phyloP scores from a whole-genome alignment of 2,797 vertebrate species.

The Poliocrania exsul region DNA sequence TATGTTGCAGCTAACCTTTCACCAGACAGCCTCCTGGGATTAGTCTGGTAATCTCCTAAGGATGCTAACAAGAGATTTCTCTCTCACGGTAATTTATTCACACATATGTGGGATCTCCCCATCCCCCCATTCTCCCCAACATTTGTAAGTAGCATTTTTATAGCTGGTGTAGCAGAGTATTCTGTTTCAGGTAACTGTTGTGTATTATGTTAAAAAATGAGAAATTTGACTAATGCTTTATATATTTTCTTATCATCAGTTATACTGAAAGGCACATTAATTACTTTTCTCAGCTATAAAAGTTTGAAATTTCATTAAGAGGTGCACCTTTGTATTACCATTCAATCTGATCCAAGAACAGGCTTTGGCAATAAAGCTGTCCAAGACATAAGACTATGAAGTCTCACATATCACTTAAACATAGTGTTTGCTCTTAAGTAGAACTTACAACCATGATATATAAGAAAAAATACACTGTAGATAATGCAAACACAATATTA shows the following conservation, averaged over 20 bases:
- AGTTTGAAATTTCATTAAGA: not conserved
- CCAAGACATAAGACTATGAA: not conserved
- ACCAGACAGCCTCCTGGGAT: constrained; percentile 18
- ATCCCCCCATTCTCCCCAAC: too few relatives aligned
- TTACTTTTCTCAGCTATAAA: not conserved
- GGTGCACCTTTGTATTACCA: not conserved
- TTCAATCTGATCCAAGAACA: not conserved
- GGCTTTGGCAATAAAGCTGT: not conserved
- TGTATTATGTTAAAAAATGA: not conserved
- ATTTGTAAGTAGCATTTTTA: not conserved
- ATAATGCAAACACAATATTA: not conserved
- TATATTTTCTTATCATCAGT: not conserved
- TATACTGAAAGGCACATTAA: not conserved
- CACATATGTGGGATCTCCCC: not conserved
- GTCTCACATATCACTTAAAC: not conserved
- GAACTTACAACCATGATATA: not conserved
- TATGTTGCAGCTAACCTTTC: constrained; percentile 20
- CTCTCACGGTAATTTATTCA: constrained; percentile 1
- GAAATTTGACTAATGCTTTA: not conserved
- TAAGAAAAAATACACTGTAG: not conserved
- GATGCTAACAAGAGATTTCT: constrained; percentile 45
- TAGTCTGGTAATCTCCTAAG: constrained; percentile 42
- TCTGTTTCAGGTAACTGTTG: not conserved
- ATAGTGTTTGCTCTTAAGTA: not conserved
- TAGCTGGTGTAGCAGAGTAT: not conserved